Conservation (phyloP, 2,797 vertebrate genomes). For the Gymnocypris eckloni region DNA sequence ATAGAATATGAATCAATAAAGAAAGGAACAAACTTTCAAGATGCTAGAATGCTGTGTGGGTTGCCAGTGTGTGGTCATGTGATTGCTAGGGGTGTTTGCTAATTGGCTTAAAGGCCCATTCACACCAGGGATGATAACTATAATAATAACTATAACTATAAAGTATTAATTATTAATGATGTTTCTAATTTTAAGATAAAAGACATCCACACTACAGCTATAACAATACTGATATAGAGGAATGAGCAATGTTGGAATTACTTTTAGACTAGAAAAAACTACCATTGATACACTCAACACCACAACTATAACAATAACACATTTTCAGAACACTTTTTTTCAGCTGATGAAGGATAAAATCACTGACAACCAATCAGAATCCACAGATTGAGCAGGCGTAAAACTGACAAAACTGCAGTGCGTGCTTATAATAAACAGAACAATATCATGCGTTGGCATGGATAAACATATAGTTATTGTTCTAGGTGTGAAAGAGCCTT, state of each 20-base stretch:
- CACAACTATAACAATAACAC: too few relatives aligned
- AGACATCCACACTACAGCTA: neutral
- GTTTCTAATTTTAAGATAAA: too few relatives aligned
- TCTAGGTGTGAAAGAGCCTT: neutral
- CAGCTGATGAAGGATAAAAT: neutral
- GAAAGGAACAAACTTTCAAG: neutral
- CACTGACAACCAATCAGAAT: neutral
- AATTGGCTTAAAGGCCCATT: neutral
- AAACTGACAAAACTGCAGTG: neutral
- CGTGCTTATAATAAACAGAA: neutral
- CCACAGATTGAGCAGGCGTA: neutral
- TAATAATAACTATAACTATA: neutral
- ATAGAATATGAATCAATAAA: conserved; percentile 28
- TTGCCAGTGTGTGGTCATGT: neutral
- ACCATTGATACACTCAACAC: too few relatives aligned
- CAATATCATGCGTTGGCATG: neutral
- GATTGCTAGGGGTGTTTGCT: neutral
- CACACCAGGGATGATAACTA: neutral
- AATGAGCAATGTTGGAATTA: neutral
- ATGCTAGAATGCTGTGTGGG: neutral
- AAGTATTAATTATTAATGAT: too few relatives aligned
- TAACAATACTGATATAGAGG: neutral
- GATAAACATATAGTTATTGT: neutral
- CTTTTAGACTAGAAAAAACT: neutral
- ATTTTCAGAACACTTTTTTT: too few relatives aligned